phyloP scores from a whole-genome alignment of 2,797 vertebrate species.

The Botia almorhae region DNA sequence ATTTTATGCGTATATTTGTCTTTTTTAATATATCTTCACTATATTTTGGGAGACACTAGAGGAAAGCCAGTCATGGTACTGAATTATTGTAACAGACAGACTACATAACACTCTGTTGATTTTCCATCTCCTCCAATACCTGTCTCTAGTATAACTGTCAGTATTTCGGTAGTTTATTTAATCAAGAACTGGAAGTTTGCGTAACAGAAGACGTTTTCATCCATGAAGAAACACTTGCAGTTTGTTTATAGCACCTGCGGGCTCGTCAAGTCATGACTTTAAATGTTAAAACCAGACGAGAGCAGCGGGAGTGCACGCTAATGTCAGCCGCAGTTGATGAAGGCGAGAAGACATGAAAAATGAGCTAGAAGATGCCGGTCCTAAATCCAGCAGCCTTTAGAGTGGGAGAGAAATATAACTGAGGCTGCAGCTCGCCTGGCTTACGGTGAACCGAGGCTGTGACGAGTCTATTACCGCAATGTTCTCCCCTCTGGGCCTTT shows the following conservation, averaged over 20 bases:
- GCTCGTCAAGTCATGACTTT: background rate
- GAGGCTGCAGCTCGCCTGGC: background rate
- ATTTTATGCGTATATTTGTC: background rate
- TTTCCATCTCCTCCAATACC: slow-evolving; percentile 5
- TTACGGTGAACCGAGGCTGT: background rate
- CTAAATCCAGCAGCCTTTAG: background rate
- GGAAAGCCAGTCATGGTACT: background rate
- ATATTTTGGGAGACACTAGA: slow-evolving; percentile 9
- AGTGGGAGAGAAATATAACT: slow-evolving; percentile 14
- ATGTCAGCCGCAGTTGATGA: slow-evolving; percentile 23
- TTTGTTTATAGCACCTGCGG: slow-evolving; percentile 9
- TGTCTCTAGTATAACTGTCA: background rate
- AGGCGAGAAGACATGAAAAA: slow-evolving; percentile 34
- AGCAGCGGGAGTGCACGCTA: background rate
- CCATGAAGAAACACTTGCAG: slow-evolving; percentile 17
- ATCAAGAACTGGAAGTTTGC: slow-evolving; percentile 13
- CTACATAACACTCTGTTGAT: background rate
- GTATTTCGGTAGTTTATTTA: background rate
- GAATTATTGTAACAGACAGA: background rate
- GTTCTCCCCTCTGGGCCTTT: slow-evolving; percentile 9
- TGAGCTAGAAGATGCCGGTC: background rate
- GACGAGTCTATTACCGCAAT: slow-evolving; percentile 21
- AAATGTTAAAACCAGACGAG: slow-evolving; percentile 37
- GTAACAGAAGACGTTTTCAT: slow-evolving; percentile 7
- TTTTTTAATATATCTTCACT: background rate